Evolutionary conservation across 2,797 vertebrate species (phyloP), one percentile per base, ranked within the genome.

Genomic region (Galaxias olidus): DNA sequence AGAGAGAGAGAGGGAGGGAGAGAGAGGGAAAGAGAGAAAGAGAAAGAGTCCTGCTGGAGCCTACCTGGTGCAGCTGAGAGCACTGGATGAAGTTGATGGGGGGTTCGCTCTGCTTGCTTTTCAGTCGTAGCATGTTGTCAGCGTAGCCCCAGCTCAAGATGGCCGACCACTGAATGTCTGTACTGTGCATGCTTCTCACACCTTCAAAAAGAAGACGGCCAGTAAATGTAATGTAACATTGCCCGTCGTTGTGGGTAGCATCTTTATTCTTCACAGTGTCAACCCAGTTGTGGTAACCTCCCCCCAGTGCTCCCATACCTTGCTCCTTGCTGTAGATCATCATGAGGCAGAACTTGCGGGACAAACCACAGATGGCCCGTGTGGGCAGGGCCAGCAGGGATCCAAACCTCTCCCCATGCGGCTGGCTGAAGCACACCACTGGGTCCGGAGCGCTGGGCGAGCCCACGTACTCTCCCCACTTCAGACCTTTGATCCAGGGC

Each of bases 291-390:
- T 43, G 18, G 7, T n/a, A 7, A 9, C 8, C 11, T 15, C 13
- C 6, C 11, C 1, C 52, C 43, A 44, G 14, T 48, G 4, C 3
- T 20, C 4, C 47, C n/a, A n/a, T n/a, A n/a, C 97, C 98, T 91
- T 99, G 96, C 71, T 99, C 97, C 76, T 99, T 99, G 92, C 97
- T 99, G 79, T 99, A 99, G 66, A 95, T 96, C 96, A 99, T 96
- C 94, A 99, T 93, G 67, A 99, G 95, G 87, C 98, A 99, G 90
- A 99, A 99, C 68, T 97, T 98, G 79, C 78, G 88, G 40, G 95
- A 96, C 73, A 99, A 91, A 41, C 96, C 98, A 8, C 98, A 99
- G 82, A 99, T 94, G 18, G 97, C 96, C 70, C 94, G 92, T 9
- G 97, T 99, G 1, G 98, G 98, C 65, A 99, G 88, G 58, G 98